Evolutionary conservation across 2,797 vertebrate genomes (phyloP).

Genomic region (Pristis pectinata): DNA sequence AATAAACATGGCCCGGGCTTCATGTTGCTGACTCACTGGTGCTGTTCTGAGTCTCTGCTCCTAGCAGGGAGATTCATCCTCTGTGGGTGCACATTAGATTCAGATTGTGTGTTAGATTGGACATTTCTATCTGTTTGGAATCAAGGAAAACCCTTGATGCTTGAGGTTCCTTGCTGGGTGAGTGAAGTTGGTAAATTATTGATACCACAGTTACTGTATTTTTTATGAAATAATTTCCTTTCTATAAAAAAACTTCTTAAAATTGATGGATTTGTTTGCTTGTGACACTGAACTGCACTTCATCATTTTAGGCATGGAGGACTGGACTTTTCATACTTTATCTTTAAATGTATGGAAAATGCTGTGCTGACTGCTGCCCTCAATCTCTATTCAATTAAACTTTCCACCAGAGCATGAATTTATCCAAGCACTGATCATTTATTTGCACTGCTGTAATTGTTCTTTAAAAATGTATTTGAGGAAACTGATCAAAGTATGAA

Average conservation of each 20-base stretch:
- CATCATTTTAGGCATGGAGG: not conserved
- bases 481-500: not conserved
- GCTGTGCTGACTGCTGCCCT: not conserved
- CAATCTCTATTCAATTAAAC: not conserved
- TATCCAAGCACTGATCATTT: not conserved
- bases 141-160: not conserved
- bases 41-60: too few relatives aligned
- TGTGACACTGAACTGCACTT: not conserved
- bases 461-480: not conserved
- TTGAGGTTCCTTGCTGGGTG: not conserved
- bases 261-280: not conserved
- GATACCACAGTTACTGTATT: not conserved
- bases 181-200: not conserved
- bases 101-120: too few relatives aligned
- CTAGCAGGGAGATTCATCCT: too few relatives aligned
- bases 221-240: not conserved
- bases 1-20: too few relatives aligned
- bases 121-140: too few relatives aligned
- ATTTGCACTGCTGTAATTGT: not conserved
- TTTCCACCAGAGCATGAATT: not conserved
- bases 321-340: not conserved
- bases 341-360: not conserved
- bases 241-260: not conserved
- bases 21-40: too few relatives aligned
- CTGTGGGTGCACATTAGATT: too few relatives aligned